Percentiles rank a stretch among this genome's conserved stretches.
These are phyloP conservation scores for Cynopterus brachyotis DNA, from an alignment of 2,113 vertebrate species.

Conservation along the genomic window DNA sequence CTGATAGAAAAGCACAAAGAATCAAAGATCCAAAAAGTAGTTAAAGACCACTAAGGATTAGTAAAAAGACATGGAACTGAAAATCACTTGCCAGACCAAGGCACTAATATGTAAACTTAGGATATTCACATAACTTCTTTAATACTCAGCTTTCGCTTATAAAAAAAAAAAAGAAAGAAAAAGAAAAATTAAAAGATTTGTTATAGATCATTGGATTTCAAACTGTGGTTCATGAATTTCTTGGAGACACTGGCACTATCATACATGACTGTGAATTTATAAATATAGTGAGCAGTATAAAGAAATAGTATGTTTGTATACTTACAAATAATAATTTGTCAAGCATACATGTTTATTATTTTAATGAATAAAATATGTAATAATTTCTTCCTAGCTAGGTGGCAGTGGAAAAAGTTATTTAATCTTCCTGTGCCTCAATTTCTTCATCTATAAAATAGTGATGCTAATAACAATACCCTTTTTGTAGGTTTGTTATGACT, in stretches of 20 bases:
- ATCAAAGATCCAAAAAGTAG: background rate
- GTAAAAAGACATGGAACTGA: background rate
- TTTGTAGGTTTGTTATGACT: background rate
- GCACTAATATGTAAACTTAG: background rate
- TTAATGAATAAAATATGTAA: background rate
- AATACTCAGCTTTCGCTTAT: background rate
- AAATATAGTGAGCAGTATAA: background rate
- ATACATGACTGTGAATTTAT: background rate
- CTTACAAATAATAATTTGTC: background rate
- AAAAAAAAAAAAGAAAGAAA: background rate
- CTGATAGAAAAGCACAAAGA: background rate
- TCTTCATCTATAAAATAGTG: constrained; percentile 8
- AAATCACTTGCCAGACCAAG: background rate
- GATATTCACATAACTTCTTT: background rate
- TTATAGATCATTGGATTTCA: background rate
- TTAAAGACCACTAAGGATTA: background rate
- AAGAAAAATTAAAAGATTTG: background rate
- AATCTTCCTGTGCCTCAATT: background rate
- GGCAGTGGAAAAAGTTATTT: background rate
- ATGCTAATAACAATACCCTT: background rate
- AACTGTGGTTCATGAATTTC: background rate
- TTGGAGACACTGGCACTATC: background rate
- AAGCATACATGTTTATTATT: background rate
- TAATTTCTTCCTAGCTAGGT: background rate
- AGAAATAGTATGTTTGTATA: background rate